Base-by-base conservation (phyloP, 2,797 vertebrate genomes). In the Danio tinwini region DNA sequence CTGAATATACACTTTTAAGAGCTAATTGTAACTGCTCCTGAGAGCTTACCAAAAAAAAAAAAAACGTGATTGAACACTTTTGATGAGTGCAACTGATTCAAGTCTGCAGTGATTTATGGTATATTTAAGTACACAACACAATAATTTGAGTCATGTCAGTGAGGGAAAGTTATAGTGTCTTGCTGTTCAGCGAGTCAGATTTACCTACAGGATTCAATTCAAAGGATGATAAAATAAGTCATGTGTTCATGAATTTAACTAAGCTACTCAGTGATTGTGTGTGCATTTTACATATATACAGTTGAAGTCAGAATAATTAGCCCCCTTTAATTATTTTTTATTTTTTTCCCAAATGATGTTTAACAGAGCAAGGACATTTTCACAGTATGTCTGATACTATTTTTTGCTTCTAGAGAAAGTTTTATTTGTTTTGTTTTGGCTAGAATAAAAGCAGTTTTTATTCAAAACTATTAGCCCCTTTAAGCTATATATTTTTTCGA, bases 21-120 rank as follows among this genome's bases (percentile, higher is more conserved):
- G 69, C 37, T 56, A 55, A 71, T 21, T 44, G n/a, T 21, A 19
- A 71, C 50, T 56, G n/a, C 39, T 55, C 68, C 42, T 55, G 16
- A 40, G 67, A 53, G 29, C 14, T 40, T 40, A 17, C 67, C 19
- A 1, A 29, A 8, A 62, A 64, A 1, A 29, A 8, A 62, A 64
- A 39, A 63, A 5, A 59, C 1, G 42, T 1, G 6, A 56, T 21
- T 56, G 1, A 19, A 71, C 13, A 58, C 17, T 56, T 53, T 40
- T 56, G 4, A 58, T 11, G 40, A 19, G 40, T 47, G 12, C 40
- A 45, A n/a, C 42, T 16, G 13, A 73, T 59, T 72, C 55, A 72
- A 11, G 40, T 71, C 1, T 45, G 12, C 9, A 14, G 53, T 44
- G 53, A 72, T 44, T 29, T 58, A 42, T 55, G 12, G 55, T 52